phyloP scores from a whole-genome alignment of 1,140 invertebrate genomes.

The Catajapyx aquilonaris region DNA sequence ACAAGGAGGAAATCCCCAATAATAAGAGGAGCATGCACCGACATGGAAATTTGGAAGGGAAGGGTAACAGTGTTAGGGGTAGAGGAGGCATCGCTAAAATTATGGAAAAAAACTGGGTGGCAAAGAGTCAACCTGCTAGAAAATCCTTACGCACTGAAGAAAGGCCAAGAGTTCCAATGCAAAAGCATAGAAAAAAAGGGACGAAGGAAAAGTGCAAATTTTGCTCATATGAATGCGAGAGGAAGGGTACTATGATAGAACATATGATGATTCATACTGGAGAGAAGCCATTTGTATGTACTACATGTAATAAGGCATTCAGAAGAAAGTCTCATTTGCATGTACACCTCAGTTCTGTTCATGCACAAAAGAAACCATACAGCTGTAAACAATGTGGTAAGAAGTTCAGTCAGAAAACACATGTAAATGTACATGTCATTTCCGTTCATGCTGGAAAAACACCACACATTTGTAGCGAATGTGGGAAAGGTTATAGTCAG shows the following conservation, averaged over 20 bases:
- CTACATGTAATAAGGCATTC: not conserved
- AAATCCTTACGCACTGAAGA: too few relatives aligned
- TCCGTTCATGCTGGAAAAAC: conserved; percentile 5
- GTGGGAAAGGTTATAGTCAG: not conserved
- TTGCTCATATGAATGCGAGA: too few relatives aligned
- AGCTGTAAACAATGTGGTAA: not conserved
- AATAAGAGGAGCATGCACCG: too few relatives aligned
- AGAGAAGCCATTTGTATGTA: not conserved
- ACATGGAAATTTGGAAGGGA: too few relatives aligned
- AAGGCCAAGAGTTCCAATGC: too few relatives aligned
- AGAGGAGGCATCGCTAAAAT: too few relatives aligned
- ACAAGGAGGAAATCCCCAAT: too few relatives aligned
- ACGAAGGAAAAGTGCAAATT: too few relatives aligned
- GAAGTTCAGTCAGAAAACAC: not conserved
- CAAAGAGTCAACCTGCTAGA: too few relatives aligned
- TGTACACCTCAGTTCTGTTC: not conserved
- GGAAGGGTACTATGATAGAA: not conserved
- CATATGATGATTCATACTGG: conserved; percentile 1
- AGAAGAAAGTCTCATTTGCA: not conserved
- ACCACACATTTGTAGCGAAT: conserved; percentile 1
- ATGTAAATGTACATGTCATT: not conserved
- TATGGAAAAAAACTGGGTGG: too few relatives aligned
- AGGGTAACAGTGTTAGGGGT: too few relatives aligned
- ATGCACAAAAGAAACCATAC: conserved; percentile 3
- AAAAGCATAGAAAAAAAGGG: too few relatives aligned